A percentile compares a stretch with the other conserved stretches of the same genome.
phyloP scores from a whole-genome alignment of 2,113 vertebrate genomes.

The Neodon shergylaensis region DNA sequence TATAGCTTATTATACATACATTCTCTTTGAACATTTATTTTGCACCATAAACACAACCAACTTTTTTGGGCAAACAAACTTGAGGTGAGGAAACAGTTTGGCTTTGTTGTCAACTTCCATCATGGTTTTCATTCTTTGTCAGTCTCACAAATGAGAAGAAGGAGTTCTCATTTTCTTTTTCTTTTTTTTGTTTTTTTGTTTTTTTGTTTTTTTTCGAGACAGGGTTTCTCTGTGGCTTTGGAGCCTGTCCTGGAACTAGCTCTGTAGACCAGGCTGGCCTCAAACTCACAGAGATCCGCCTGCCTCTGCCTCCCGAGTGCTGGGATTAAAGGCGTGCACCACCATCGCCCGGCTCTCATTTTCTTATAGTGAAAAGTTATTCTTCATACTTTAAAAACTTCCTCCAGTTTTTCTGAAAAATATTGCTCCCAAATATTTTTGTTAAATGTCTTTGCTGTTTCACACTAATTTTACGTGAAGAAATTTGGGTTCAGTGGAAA shows the following conservation, averaged over 20 bases:
- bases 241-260: too few relatives aligned
- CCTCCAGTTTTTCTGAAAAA: slow-evolving; percentile 32
- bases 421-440: slow-evolving; percentile 43
- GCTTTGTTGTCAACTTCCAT: neutral
- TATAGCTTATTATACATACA: neutral
- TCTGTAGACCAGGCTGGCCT: too few relatives aligned
- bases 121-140: slow-evolving; percentile 25
- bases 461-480: slow-evolving; percentile 32
- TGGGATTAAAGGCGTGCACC: too few relatives aligned
- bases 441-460: slow-evolving; percentile 35
- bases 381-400: slow-evolving; percentile 17
- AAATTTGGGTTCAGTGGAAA: slow-evolving; percentile 30
- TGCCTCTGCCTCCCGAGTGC: too few relatives aligned
- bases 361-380: slow-evolving; percentile 17
- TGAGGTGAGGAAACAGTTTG: neutral
- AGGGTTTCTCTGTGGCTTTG: too few relatives aligned
- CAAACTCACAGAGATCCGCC: too few relatives aligned
- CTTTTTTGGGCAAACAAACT: neutral
- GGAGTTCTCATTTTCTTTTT: slow-evolving; percentile 3
- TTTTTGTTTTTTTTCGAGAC: too few relatives aligned
- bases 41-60: neutral
- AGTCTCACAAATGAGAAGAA: neutral
- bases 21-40: slow-evolving; percentile 50
- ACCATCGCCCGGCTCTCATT: too few relatives aligned
- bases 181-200: too few relatives aligned